Evolutionary conservation across 2,113 vertebrate species (phyloP).

Genomic region (Bubalus kerabau): DNA sequence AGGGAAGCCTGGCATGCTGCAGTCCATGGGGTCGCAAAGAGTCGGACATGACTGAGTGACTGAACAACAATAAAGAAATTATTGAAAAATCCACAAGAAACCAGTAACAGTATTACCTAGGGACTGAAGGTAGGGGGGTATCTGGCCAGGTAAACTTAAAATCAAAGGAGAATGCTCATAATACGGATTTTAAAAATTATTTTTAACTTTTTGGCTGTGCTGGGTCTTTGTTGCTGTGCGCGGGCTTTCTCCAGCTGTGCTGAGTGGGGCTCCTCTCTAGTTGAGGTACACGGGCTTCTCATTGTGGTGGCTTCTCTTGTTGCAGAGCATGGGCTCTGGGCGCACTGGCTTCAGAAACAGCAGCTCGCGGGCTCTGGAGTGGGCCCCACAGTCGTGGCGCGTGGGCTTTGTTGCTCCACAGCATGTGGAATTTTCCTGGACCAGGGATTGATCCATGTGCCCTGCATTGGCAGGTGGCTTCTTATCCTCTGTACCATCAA

Average conservation of each 20-base stretch:
- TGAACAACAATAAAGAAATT: background rate
- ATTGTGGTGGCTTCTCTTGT: accelerated
- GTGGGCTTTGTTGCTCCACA: background rate
- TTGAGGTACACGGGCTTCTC: accelerated
- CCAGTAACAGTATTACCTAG: background rate
- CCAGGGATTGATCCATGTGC: background rate
- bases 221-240: accelerated
- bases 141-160: background rate
- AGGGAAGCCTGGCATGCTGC: background rate
- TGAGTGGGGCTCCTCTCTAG: background rate
- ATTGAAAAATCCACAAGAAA: background rate
- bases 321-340: background rate
- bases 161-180: background rate
- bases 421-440: background rate
- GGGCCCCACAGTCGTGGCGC: accelerated
- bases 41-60: background rate
- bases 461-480: background rate
- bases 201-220: background rate
- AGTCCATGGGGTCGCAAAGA: background rate
- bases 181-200: accelerated
- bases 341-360: background rate
- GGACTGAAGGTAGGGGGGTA: background rate
- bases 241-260: background rate
- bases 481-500: background rate
- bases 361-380: background rate